These are phyloP conservation scores for Asteroscopus sphinx DNA, from an alignment of 2,888 invertebrate genomes.

Conservation along the genomic window DNA sequence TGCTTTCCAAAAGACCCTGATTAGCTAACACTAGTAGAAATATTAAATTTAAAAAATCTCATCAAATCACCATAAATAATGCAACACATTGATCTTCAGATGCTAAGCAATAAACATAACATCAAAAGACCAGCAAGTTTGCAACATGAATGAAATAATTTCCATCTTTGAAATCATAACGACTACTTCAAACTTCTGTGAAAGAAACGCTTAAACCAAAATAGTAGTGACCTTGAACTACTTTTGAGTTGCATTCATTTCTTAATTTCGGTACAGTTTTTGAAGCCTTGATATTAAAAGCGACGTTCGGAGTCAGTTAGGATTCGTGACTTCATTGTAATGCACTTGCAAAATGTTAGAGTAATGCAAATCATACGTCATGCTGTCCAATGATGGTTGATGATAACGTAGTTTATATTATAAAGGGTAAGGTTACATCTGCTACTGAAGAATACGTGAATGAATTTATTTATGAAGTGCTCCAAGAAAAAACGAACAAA, in stretches of 20 bases:
- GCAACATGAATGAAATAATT: conserved; percentile 41
- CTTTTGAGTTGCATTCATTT: conserved; percentile 69
- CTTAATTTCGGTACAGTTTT: conserved; percentile 67
- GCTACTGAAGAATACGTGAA: conserved; percentile 1
- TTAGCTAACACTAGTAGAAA: background rate
- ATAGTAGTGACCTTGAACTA: conserved; percentile 69
- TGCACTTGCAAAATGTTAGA: conserved; percentile 47
- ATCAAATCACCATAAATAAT: conserved; percentile 8
- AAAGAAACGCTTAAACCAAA: conserved; percentile 62
- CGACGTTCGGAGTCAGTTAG: conserved; percentile 61
- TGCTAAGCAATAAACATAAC: conserved; percentile 1
- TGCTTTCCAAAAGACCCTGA: background rate
- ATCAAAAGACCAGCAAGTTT: conserved; percentile 4
- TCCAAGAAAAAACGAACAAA: too few species aligned
- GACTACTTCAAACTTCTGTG: conserved; percentile 45
- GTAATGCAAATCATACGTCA: conserved; percentile 36
- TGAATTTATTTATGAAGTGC: background rate
- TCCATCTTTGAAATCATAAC: conserved; percentile 35
- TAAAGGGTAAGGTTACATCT: conserved; percentile 31
- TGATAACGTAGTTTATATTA: conserved; percentile 20
- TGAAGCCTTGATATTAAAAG: conserved; percentile 77
- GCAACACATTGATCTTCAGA: conserved; percentile 5
- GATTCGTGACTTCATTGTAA: conserved; percentile 68
- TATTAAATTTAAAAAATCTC: background rate
- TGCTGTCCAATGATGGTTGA: conserved; percentile 12